phyloP scores from a whole-genome alignment of 2,797 vertebrate species.

The Coreius guichenoti region DNA sequence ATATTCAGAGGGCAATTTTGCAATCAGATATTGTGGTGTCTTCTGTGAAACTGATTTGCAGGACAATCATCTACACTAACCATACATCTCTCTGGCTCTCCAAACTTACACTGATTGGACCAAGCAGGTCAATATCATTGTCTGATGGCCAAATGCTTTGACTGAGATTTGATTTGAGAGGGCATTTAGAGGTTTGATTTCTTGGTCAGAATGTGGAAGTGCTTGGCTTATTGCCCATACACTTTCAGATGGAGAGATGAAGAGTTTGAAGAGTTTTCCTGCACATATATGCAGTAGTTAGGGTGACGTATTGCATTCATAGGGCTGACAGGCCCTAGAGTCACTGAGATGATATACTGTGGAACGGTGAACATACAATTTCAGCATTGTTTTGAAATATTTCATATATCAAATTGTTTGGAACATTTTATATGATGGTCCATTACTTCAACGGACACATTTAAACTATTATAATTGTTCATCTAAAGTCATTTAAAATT shows the following conservation, averaged over 20 bases:
- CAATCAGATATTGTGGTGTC: slow-evolving; percentile 2
- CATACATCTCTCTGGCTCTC: not conserved
- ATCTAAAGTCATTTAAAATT: not conserved
- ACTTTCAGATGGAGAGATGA: not conserved
- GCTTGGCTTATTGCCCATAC: slow-evolving; percentile 1
- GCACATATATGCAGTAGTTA: not conserved
- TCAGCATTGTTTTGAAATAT: not conserved
- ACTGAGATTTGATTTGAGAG: slow-evolving; percentile 36
- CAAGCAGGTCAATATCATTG: slow-evolving; percentile 20
- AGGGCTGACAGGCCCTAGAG: not conserved
- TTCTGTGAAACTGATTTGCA: slow-evolving; percentile 6
- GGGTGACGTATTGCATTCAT: not conserved
- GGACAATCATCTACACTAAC: slow-evolving; percentile 24
- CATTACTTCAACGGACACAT: not conserved
- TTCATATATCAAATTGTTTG: not conserved
- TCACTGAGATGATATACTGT: too few species aligned
- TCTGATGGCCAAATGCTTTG: not conserved
- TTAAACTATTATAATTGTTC: not conserved
- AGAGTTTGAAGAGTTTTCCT: slow-evolving; percentile 3
- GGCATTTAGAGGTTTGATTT: slow-evolving; percentile 33
- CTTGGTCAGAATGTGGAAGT: slow-evolving; percentile 27
- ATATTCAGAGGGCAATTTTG: slow-evolving; percentile 30
- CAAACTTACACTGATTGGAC: slow-evolving; percentile 12
- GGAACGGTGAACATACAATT: not conserved
- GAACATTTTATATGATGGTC: not conserved